Evolutionary conservation across 53 echinoderm and acorn worm species (phyloP).

Genomic region (Henricia sp.): DNA sequence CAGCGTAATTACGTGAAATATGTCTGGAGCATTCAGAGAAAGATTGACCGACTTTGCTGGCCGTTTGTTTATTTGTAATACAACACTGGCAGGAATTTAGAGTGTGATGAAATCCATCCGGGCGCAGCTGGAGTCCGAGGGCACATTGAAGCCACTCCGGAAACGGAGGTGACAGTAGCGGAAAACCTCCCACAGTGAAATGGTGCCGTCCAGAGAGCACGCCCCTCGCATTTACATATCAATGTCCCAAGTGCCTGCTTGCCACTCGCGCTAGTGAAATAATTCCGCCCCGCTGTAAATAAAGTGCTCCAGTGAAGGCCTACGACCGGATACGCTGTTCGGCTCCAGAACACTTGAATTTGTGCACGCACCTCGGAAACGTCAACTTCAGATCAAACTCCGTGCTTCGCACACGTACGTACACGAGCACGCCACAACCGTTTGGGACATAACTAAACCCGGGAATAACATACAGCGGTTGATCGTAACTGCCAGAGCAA

Average conservation of each 20-base stretch:
- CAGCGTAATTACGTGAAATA: slow-evolving; percentile 55
- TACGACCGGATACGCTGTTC: slow-evolving; percentile 38
- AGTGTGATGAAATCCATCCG: slow-evolving; percentile 64
- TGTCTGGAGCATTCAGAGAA: slow-evolving; percentile 26
- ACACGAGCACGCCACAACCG: too few species aligned
- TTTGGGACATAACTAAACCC: too few species aligned
- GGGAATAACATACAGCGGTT: too few species aligned
- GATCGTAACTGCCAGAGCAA: too few species aligned
- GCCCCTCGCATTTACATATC: slow-evolving; percentile 63
- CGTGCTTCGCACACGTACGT: slow-evolving; percentile 3
- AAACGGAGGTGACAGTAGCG: slow-evolving; percentile 45
- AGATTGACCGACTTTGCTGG: slow-evolving; percentile 52
- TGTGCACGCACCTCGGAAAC: neutral
- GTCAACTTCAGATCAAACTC: neutral
- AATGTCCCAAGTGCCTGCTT: slow-evolving; percentile 54
- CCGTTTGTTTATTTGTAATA: slow-evolving; percentile 65
- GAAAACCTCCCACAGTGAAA: slow-evolving; percentile 55
- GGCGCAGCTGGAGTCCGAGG: slow-evolving; percentile 50
- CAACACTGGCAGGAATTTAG: slow-evolving; percentile 59
- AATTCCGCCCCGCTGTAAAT: slow-evolving; percentile 61
- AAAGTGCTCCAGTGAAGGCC: slow-evolving; percentile 40
- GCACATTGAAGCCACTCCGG: slow-evolving; percentile 30
- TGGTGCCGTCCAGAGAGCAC: slow-evolving; percentile 51
- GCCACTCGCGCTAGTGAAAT: slow-evolving; percentile 46
- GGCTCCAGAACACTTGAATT: slow-evolving; percentile 18